Conservation (phyloP, 2,113 vertebrate species). For the Cyphomyrus plagiostoma region DNA sequence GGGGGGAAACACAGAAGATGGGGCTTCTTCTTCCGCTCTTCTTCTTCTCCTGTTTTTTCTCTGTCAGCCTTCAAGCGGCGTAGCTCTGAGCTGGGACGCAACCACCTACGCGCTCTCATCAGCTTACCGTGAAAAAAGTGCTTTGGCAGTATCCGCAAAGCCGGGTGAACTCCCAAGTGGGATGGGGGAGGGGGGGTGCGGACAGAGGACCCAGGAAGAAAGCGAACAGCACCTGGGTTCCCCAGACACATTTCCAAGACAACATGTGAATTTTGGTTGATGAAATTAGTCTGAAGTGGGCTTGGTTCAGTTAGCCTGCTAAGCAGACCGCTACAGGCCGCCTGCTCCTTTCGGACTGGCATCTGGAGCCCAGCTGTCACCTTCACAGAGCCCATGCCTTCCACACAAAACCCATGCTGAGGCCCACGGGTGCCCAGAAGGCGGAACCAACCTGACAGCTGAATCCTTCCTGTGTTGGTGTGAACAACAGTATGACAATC, state of each 20-base stretch:
- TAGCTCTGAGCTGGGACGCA: background rate
- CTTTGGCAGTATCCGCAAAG: background rate
- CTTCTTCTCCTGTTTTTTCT: background rate
- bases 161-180: background rate
- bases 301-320: background rate
- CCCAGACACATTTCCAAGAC: background rate
- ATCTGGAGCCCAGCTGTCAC: background rate
- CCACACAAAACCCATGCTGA: background rate
- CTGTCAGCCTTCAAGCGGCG: background rate
- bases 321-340: background rate
- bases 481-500: background rate
- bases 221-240: background rate
- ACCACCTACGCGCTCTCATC: conserved; percentile 9
- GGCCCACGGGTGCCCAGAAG: background rate
- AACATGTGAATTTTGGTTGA: background rate
- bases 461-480: background rate
- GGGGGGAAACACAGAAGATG: conserved; percentile 13
- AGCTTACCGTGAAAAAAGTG: background rate
- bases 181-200: background rate
- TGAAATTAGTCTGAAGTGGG: background rate
- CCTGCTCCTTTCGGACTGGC: background rate
- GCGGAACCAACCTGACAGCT: background rate
- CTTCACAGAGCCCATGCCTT: background rate
- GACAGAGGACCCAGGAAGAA: background rate
- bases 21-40: background rate